phyloP scores from a whole-genome alignment of 2,113 vertebrate species.

The Crocuta crocuta region DNA sequence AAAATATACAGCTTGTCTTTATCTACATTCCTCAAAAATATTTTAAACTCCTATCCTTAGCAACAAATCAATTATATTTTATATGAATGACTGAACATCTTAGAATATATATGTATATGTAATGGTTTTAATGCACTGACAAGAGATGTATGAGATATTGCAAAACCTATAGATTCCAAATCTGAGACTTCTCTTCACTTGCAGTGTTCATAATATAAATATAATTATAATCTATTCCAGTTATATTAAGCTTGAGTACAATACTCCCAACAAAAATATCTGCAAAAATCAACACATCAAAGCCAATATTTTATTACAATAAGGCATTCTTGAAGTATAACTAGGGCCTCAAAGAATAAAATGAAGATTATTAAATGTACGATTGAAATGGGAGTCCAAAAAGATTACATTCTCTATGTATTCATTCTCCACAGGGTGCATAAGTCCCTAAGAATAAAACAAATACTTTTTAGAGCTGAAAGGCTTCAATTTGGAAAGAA shows the following conservation, averaged over 20 bases:
- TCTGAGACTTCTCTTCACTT: slow-evolving; percentile 53
- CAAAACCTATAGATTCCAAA: slow-evolving; percentile 43
- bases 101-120: neutral
- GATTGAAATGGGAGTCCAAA: slow-evolving; percentile 46
- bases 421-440: slow-evolving; percentile 62
- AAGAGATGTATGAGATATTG: slow-evolving; percentile 65
- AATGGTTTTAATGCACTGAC: slow-evolving; percentile 52
- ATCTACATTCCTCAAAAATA: neutral
- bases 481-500: slow-evolving; percentile 41
- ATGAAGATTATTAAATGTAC: neutral
- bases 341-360: neutral
- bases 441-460: slow-evolving; percentile 35
- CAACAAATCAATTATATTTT: slow-evolving; percentile 41
- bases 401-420: slow-evolving; percentile 23
- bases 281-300: slow-evolving; percentile 45
- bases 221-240: slow-evolving; percentile 62
- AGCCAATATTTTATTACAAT: slow-evolving; percentile 51
- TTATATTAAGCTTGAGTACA: slow-evolving; percentile 51
- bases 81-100: slow-evolving; percentile 59
- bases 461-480: slow-evolving; percentile 60
- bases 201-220: slow-evolving; percentile 56
- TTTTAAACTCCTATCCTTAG: slow-evolving; percentile 57
- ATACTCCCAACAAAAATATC: slow-evolving; percentile 57
- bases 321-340: slow-evolving; percentile 15
- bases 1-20: slow-evolving; percentile 53